Conservation (phyloP, 2,888 invertebrate genomes). For the Polymixis lichenea region DNA sequence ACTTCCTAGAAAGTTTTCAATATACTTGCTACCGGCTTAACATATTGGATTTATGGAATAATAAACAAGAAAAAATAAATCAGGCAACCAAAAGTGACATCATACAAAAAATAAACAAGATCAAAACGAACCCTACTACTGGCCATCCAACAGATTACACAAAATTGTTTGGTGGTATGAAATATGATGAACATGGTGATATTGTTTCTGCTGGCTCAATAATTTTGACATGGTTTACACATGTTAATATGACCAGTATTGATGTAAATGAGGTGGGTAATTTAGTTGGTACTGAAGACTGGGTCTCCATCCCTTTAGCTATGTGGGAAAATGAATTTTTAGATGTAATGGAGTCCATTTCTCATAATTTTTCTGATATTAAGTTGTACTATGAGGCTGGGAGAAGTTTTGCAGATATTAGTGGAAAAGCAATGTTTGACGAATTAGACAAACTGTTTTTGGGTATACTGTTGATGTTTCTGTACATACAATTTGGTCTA, state of each 20-base stretch:
- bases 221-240: conserved; percentile 91
- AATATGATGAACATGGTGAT: conserved; percentile 90
- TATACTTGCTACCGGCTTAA: conserved; percentile 92
- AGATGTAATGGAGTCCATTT: conserved; percentile 81
- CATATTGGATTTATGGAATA: conserved; percentile 93
- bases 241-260: conserved; percentile 92
- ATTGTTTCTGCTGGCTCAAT: conserved; percentile 92
- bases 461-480: conserved; percentile 93
- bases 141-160: conserved; percentile 92
- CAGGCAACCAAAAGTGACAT: conserved; percentile 91
- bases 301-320: conserved; percentile 91
- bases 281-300: conserved; percentile 93
- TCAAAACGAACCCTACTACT: conserved; percentile 91
- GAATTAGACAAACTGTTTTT: conserved; percentile 93
- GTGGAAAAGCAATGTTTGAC: conserved; percentile 92
- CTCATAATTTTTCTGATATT: conserved; percentile 77
- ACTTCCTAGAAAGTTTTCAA: conserved; percentile 91
- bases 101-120: conserved; percentile 90
- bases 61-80: conserved; percentile 87
- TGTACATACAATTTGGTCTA: conserved; percentile 93
- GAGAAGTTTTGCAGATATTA: conserved; percentile 94
- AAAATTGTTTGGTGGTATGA: conserved; percentile 91
- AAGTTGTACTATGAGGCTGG: conserved; percentile 91
- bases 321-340: conserved; percentile 92
- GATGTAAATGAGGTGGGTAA: conserved; percentile 93